Base-by-base conservation (phyloP, 2,113 vertebrate genomes). In the Hucho hucho region DNA sequence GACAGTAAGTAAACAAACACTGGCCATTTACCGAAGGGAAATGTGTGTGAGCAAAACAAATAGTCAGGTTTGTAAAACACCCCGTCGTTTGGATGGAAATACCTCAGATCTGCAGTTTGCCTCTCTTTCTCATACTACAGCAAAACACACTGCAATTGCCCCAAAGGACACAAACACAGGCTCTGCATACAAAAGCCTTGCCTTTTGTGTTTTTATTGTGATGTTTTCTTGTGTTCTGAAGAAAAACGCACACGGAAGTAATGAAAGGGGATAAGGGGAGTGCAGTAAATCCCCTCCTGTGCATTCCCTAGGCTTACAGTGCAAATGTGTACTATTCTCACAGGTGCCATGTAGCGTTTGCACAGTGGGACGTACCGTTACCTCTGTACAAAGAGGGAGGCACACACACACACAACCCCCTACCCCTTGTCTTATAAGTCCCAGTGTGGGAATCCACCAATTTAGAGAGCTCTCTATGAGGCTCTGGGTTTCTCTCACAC, bases 251-350 rank as follows among this genome's bases (percentile, higher is more conserved):
- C 76, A 75, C 26, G 83, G 81, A 86, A 80, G 73, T 72, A 75
- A 77, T 79, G 73, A 74, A 87, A 87, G 6, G 80, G 87, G 37
- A 85, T 43, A 43, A 11, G 37, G 9, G 37, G 37, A 43, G 37
- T 43, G 9, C 37, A 11, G 37, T 89, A 83, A 49, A 73, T 53
- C 66, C 74, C 74, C 26, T 28, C n/a, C n/a, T 69, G 32, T 68
- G 53, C 7, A 63, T 75, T 78, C 86, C 89, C 88, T 70, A 59
- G 49, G 84, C 83, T 76, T 74, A 84, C 84, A 76, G 81, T 81
- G 80, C 84, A 90, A 92, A 92, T 93, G 87, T 93, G 92, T 91
- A 86, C 89, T 79, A 64, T 92, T 93, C 90, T 90, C 80, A 69
- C 37, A 43, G 37, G 37, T 43, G 84, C 80, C 76, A 68, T 81